Evolutionary conservation across 2,888 invertebrate species (phyloP), one percentile per base, ranked within the genome.

Genomic region (Caenorhabditis macrosperma): DNA sequence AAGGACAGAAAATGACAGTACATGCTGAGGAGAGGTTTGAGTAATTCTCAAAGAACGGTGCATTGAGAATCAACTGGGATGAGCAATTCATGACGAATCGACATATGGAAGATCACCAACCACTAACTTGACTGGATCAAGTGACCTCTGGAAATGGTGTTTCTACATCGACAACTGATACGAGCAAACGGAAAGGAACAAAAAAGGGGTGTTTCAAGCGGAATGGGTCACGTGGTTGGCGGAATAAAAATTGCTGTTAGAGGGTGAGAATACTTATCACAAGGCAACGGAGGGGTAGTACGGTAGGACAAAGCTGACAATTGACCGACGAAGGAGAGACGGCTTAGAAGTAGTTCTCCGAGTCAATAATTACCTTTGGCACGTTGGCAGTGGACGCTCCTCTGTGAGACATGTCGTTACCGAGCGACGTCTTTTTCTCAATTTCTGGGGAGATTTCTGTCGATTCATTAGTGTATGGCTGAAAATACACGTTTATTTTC

Each of bases 21-120:
- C 20, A 12, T 46, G 52, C 20, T 15, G 52, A 50, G 28, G 33
- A 17, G 52, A 50, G 28, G 33, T 26, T 50, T 17, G 28, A 15
- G 28, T 20, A 26, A 22, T 33, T 46, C 55, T 44, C 50, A 28
- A 48, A 24, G 26, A 48, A 26, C 22, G 38, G 22, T 55, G 44
- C 38, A 22, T 63, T 46, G 59, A 63, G 64, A 72, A 63, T 55
- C 63, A 20, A 26, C 20, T 54, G 59, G n/a, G 6, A 24, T 61
- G 61, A 76, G 61, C 72, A 68, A 61, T 54, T 76, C 64, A 78
- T 78, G 76, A 71, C 74, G 78, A 81, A 80, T 88, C 88, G 71
- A 83, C 86, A 79, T 88, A 88, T 63, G 88, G 87, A 52, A 88
- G 84, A 77, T 88, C 87, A 61, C 88, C 88, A 60, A 88, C 87